Conservation (phyloP, 1,140 invertebrate species). For the Neuroterus valhalla region DNA sequence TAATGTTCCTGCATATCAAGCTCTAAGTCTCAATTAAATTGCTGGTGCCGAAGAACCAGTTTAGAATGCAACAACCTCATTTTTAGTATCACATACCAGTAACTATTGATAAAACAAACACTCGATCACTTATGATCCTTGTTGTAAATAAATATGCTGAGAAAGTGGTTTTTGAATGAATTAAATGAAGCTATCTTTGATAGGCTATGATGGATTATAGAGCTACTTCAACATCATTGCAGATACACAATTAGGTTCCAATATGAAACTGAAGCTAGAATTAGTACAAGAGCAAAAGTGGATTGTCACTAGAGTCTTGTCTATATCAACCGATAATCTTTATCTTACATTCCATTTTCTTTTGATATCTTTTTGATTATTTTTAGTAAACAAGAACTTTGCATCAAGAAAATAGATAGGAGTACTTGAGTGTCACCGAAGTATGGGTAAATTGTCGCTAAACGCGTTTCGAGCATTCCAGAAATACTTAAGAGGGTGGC, state of each 20-base stretch:
- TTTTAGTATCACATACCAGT: slow-evolving; percentile 18
- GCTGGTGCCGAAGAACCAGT: background rate
- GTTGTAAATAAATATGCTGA: background rate
- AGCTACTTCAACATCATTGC: background rate
- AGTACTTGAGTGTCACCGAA: no score
- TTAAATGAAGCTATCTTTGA: background rate
- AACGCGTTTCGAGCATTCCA: background rate
- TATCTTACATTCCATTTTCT: no score
- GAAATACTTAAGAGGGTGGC: background rate
- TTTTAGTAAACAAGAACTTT: background rate
- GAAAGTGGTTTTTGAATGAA: background rate
- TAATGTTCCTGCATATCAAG: slow-evolving; percentile 16
- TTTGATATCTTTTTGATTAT: no score
- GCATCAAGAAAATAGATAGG: no score
- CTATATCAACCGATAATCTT: no score
- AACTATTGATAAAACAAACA: slow-evolving; percentile 18
- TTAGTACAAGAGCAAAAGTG: no score
- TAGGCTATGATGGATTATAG: background rate
- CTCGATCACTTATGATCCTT: slow-evolving; percentile 4
- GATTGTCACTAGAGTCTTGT: no score
- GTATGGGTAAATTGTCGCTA: background rate
- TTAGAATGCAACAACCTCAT: background rate
- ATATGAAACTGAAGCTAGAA: no score
- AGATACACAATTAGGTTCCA: background rate
- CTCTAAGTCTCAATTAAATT: slow-evolving; percentile 18